Evolutionary conservation across 2,888 invertebrate genomes (phyloP).

Genomic region (Cybosia mesomella): DNA sequence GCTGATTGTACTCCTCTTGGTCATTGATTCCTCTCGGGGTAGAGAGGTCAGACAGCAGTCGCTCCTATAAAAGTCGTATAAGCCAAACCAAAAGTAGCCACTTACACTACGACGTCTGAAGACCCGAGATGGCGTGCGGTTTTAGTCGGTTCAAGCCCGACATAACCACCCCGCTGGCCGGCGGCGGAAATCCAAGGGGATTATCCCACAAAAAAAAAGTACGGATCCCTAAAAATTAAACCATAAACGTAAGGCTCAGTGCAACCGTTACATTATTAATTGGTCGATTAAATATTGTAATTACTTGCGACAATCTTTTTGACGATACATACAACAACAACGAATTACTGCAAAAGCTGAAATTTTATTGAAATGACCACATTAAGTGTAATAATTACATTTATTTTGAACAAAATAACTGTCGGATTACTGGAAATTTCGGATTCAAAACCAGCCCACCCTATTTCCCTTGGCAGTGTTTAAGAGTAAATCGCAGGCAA

Average conservation of each 20-base stretch:
- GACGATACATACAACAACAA: conserved; percentile 28
- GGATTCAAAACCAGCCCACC: conserved; percentile 35
- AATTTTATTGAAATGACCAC: conserved; percentile 28
- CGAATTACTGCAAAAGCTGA: conserved; percentile 31
- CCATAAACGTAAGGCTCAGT: conserved; percentile 4
- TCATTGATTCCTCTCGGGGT: too few species aligned
- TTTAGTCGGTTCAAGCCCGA: too few species aligned
- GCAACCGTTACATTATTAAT: conserved; percentile 17
- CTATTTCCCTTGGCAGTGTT: conserved; percentile 59
- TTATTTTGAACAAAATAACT: conserved; percentile 52
- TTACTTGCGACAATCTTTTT: conserved; percentile 7
- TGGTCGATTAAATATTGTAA: conserved; percentile 9
- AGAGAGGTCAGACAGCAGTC: too few species aligned
- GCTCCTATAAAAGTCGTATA: too few species aligned
- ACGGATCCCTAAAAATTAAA: conserved; percentile 14
- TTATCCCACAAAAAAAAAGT: too few species aligned
- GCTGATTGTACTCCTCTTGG: too few species aligned
- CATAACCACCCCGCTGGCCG: too few species aligned
- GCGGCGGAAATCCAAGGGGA: too few species aligned
- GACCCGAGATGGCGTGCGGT: too few species aligned
- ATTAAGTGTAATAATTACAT: conserved; percentile 45
- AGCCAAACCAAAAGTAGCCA: too few species aligned
- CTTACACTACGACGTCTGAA: too few species aligned
- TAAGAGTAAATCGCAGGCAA: conserved; percentile 57
- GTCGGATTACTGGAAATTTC: conserved; percentile 50